phyloP scores from a whole-genome alignment of 2,888 invertebrate species.

The Teleiodes luculella region DNA sequence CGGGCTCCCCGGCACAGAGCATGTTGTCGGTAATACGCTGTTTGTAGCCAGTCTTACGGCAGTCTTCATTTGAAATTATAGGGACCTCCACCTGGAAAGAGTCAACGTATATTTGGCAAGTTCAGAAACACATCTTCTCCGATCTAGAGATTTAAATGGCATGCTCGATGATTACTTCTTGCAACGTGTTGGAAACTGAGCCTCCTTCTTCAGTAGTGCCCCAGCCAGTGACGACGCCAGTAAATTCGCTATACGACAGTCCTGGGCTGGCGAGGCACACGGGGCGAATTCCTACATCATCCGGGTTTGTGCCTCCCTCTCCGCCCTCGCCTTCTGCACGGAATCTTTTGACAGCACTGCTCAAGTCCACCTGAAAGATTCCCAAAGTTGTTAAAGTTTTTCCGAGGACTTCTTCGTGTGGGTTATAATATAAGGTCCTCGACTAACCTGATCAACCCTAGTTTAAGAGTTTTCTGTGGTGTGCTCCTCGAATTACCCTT shows the following conservation, averaged over 20 bases:
- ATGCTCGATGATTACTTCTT: too few relatives aligned
- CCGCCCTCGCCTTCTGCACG: constrained; percentile 24
- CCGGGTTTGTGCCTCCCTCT: constrained; percentile 29
- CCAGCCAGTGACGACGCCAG: constrained; percentile 87
- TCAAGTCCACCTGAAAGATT: constrained; percentile 53
- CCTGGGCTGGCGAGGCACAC: constrained; percentile 86
- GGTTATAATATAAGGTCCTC: too few relatives aligned
- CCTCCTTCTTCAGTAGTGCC: constrained; percentile 86
- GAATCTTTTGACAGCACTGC: constrained; percentile 54
- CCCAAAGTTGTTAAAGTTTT: too few relatives aligned
- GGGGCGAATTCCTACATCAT: constrained; percentile 79
- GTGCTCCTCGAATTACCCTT: too few relatives aligned
- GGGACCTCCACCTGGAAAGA: constrained; percentile 68
- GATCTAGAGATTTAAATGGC: too few relatives aligned
- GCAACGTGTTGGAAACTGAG: constrained; percentile 81
- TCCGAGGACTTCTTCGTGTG: too few relatives aligned
- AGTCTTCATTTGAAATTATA: constrained; percentile 76
- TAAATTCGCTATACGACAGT: constrained; percentile 70
- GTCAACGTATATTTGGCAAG: too few relatives aligned
- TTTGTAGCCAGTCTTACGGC: constrained; percentile 83
- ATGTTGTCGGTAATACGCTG: constrained; percentile 86
- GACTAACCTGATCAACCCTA: too few relatives aligned
- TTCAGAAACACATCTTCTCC: too few relatives aligned
- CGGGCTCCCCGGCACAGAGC: constrained; percentile 87
- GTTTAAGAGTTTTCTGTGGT: too few relatives aligned